Conservation (phyloP, 2,113 vertebrate genomes). For the Eurypyga helias region DNA sequence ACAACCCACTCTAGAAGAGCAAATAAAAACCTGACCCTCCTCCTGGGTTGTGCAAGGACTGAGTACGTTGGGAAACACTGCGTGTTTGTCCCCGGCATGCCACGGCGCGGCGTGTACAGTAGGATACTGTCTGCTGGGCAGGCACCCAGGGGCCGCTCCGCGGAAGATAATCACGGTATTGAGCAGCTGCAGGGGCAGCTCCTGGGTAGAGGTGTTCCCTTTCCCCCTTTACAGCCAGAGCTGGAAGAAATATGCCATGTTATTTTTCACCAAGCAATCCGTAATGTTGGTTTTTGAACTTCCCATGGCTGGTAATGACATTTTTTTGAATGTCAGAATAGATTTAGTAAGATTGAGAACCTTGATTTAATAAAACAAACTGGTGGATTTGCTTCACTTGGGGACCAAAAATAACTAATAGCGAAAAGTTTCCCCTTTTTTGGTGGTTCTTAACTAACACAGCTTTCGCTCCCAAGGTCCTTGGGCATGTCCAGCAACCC, state of each 20-base stretch:
- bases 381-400: background rate
- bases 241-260: background rate
- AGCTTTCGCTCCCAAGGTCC: background rate
- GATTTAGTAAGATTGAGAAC: background rate
- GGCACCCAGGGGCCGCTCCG: background rate
- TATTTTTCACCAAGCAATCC: background rate
- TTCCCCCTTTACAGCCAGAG: background rate
- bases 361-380: background rate
- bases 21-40: conserved; percentile 31
- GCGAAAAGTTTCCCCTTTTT: background rate
- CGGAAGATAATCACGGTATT: background rate
- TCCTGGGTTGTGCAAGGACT: background rate
- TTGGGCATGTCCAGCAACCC: background rate
- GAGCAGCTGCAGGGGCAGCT: background rate
- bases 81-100: background rate
- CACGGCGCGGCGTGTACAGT: background rate
- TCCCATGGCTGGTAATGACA: background rate
- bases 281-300: background rate
- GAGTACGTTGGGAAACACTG: background rate
- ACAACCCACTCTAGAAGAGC: conserved; percentile 37
- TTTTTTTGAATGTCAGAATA: background rate
- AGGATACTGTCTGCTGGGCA: fast-evolving
- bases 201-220: background rate
- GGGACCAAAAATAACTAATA: background rate
- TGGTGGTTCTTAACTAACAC: background rate